Percentiles rank a stretch among this genome's conserved stretches.
Evolutionary conservation across 2,888 invertebrate species (phyloP).

Genomic region (Ormyrus thymus): DNA sequence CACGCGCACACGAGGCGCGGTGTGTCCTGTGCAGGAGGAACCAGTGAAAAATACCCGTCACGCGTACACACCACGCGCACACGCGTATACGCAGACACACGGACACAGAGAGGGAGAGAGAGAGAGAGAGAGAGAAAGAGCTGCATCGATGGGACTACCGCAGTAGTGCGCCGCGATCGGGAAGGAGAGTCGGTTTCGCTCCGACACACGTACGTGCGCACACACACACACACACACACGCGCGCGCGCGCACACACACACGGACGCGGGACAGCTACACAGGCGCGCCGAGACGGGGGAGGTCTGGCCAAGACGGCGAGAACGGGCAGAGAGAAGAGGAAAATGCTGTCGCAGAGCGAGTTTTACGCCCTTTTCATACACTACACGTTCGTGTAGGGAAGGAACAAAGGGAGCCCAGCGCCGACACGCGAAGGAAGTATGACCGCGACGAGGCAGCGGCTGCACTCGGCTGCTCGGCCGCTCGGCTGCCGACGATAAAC

Average conservation of each 20-base stretch:
- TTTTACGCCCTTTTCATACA: constrained; percentile 73
- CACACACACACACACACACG: too few species aligned
- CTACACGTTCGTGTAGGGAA: constrained; percentile 71
- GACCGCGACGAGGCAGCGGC: constrained; percentile 20
- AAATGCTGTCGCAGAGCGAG: constrained; percentile 73
- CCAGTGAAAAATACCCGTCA: too few species aligned
- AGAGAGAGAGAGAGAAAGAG: not conserved
- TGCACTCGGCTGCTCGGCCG: constrained; percentile 58
- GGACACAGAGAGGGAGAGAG: too few species aligned
- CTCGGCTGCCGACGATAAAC: constrained; percentile 60
- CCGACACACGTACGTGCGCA: too few species aligned
- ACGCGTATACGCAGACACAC: not conserved
- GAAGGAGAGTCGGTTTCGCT: not conserved
- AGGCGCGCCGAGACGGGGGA: not conserved
- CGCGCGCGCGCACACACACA: too few species aligned
- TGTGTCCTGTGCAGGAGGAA: not conserved
- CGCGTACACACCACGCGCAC: not conserved
- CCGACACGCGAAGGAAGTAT: constrained; percentile 46
- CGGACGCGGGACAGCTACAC: too few species aligned
- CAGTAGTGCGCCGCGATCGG: not conserved
- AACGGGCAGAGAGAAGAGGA: not conserved
- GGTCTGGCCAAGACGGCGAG: not conserved
- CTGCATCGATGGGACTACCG: not conserved
- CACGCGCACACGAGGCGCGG: not conserved
- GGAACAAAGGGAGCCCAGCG: not conserved